Evolutionary conservation across 1,140 invertebrate genomes (phyloP).

Genomic region (Lethrus apterus): DNA sequence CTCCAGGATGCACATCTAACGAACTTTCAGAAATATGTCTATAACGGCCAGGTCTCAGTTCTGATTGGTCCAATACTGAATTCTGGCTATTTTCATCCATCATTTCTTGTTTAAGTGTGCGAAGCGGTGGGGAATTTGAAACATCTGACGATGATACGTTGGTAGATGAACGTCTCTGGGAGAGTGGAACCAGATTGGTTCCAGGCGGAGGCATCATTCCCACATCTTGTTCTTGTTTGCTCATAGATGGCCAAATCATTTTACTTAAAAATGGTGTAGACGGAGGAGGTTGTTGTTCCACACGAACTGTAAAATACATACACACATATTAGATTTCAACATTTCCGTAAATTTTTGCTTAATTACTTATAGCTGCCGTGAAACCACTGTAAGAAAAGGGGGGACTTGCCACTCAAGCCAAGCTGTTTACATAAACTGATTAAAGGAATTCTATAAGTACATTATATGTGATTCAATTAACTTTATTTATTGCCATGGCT

Average conservation of each 20-base stretch:
- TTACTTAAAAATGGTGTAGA: conserved; percentile 32
- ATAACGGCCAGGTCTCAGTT: conserved; percentile 29
- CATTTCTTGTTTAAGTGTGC: conserved; percentile 58
- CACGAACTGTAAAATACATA: conserved; percentile 37
- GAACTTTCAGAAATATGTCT: conserved; percentile 39
- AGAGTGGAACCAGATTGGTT: conserved; percentile 44
- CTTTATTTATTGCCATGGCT: conserved; percentile 27
- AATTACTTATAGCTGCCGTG: conserved; percentile 37
- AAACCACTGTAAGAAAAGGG: conserved; percentile 38
- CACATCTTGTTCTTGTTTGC: conserved; percentile 44
- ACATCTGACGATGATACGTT: conserved; percentile 33
- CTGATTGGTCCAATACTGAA: conserved; percentile 42
- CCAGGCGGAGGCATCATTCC: conserved; percentile 57
- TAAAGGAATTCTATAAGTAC: no score
- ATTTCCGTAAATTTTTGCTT: conserved; percentile 22
- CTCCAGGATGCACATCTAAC: conserved; percentile 39
- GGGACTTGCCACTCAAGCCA: conserved; percentile 38
- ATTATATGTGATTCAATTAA: no score
- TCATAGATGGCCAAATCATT: conserved; percentile 39
- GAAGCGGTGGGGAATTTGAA: conserved; percentile 40
- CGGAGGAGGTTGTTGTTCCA: conserved; percentile 22
- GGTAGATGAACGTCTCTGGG: conserved; percentile 49
- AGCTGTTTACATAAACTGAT: conserved; percentile 20
- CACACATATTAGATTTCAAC: conserved; percentile 27
- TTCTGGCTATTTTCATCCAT: conserved; percentile 62